Percentiles rank a stretch among this genome's conserved stretches.
phyloP scores from a whole-genome alignment of 2,113 vertebrate genomes.

The Orientallactaga bullata region DNA sequence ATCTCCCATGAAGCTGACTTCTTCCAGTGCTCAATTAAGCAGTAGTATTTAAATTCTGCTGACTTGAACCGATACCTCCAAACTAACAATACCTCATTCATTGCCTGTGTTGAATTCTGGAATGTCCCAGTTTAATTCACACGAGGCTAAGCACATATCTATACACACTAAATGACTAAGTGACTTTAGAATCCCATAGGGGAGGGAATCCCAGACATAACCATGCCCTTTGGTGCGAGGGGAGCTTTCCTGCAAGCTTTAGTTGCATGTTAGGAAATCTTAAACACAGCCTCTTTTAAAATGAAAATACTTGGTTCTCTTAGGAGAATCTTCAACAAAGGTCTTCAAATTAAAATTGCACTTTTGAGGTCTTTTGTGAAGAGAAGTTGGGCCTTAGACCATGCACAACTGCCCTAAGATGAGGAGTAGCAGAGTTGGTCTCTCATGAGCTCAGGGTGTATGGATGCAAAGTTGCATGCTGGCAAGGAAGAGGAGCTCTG shows the following conservation, averaged over 20 bases:
- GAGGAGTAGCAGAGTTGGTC: neutral
- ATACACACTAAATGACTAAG: neutral
- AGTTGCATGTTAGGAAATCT: neutral
- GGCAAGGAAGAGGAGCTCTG: neutral
- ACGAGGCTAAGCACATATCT: neutral
- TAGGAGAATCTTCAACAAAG: neutral
- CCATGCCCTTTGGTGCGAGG: neutral
- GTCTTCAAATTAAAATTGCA: constrained; percentile 5
- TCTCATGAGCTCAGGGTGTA: neutral
- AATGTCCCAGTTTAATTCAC: neutral
- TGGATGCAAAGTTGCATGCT: neutral
- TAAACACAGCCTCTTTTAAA: neutral
- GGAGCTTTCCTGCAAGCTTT: neutral
- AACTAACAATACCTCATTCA: neutral
- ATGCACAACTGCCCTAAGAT: too few relatives aligned
- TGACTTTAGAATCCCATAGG: neutral
- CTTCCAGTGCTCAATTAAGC: neutral
- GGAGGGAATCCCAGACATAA: neutral
- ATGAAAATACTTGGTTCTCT: neutral
- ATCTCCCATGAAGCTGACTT: constrained; percentile 5
- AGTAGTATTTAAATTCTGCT: neutral
- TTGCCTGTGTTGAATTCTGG: neutral
- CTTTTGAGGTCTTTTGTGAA: neutral
- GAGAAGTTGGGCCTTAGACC: neutral
- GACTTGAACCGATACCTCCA: neutral